These are phyloP conservation scores for Philopedon plagiatum DNA, from an alignment of 2,888 invertebrate genomes.

Conservation along the genomic window DNA sequence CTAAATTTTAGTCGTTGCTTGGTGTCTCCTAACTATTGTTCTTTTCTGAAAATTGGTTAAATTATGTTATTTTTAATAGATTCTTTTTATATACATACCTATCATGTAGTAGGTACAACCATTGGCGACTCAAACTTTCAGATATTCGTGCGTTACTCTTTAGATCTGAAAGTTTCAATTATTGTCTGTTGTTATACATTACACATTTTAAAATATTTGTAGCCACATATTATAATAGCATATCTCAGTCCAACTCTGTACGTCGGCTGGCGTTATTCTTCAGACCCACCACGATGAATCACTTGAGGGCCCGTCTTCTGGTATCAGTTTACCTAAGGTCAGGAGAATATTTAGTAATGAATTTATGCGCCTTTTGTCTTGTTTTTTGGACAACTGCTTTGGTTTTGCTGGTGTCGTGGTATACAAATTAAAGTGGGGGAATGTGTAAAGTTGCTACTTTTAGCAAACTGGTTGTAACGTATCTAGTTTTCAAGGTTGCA, in stretches of 20 bases:
- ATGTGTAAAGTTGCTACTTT: slow-evolving; percentile 3
- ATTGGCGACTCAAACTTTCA: too few relatives aligned
- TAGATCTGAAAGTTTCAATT: too few relatives aligned
- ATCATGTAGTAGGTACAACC: too few relatives aligned
- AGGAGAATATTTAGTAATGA: slow-evolving; percentile 56
- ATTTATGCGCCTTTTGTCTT: slow-evolving; percentile 23
- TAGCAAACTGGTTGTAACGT: not conserved
- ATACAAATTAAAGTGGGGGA: too few relatives aligned
- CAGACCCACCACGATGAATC: slow-evolving; percentile 61
- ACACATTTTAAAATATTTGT: not conserved
- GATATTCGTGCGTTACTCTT: too few relatives aligned
- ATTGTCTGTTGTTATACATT: not conserved
- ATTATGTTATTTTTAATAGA: too few relatives aligned
- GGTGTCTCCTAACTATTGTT: too few relatives aligned
- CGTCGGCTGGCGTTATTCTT: not conserved
- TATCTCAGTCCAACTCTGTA: slow-evolving; percentile 6
- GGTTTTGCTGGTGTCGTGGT: slow-evolving; percentile 8
- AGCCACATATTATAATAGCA: not conserved
- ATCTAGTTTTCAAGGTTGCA: too few relatives aligned
- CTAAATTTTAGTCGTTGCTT: too few relatives aligned
- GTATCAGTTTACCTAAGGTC: slow-evolving; percentile 62
- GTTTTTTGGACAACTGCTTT: slow-evolving; percentile 28
- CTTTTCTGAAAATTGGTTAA: too few relatives aligned
- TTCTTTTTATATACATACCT: too few relatives aligned
- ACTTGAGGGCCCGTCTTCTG: slow-evolving; percentile 56